phyloP scores from a whole-genome alignment of 2,113 vertebrate genomes.

The Strix aluco region DNA sequence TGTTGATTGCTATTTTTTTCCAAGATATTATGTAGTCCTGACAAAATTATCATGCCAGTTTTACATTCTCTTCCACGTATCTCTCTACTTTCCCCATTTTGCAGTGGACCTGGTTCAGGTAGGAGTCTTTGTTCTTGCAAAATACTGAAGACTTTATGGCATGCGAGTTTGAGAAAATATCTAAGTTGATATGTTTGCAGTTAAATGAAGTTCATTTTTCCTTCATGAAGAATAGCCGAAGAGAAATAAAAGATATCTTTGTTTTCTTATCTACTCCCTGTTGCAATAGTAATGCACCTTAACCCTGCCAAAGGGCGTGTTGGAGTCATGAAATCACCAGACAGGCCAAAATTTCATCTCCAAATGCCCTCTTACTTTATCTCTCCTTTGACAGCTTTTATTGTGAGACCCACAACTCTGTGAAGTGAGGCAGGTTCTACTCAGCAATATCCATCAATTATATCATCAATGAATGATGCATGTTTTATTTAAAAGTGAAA shows the following conservation, averaged over 20 bases:
- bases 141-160: neutral
- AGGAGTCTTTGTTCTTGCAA: neutral
- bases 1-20: neutral
- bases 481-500: neutral
- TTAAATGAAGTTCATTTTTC: neutral
- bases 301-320: neutral
- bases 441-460: neutral
- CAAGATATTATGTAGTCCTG: neutral
- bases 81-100: neutral
- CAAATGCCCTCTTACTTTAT: neutral
- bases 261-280: neutral
- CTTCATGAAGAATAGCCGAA: neutral
- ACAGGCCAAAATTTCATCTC: neutral
- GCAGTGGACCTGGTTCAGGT: neutral
- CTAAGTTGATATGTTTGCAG: neutral
- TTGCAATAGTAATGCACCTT: neutral
- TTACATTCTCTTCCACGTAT: rapidly evolving
- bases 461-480: neutral
- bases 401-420: neutral
- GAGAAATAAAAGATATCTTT: neutral
- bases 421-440: neutral
- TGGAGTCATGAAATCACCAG: neutral
- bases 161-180: neutral
- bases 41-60: neutral
- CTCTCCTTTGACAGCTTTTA: neutral